Base-by-base conservation (phyloP, 2,888 invertebrate genomes). In the Meiosimyza decipiens region DNA sequence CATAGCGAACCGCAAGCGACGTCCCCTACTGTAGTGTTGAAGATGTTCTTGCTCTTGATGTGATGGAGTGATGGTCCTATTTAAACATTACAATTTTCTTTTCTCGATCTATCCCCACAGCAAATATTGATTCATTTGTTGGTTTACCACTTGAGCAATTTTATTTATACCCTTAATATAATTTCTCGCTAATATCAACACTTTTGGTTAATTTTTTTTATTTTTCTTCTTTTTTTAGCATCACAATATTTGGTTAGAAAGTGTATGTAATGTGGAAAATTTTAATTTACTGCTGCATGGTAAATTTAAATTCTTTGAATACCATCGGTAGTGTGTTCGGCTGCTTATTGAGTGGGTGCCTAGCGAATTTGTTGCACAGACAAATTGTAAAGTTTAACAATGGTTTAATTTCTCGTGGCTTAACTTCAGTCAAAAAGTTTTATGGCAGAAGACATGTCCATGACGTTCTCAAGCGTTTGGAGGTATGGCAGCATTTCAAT, bases 81-180 rank as follows among this genome's bases (percentile, higher is more conserved):
- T 55, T 60, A 70, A 71, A 70, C 62, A 72, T 57, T 57, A 57
- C 57, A 28, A 57, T 52, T 50, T 18, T 49, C 13, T 15, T 63
- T 63, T 16, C 49, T 2, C 55, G 54, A 55, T 55, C 52, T 60
- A 64, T 71, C 74, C 65, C 54, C 66, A 70, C 60, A 47, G 13
- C 63, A 76, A 73, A 76, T 74, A 74, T 76, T 73, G 72, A 73
- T 74, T 73, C 74, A 77, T 66, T 71, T 75, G 71, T 71, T 74
- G 73, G 70, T 73, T 71, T 65, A 75, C 71, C 75, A 74, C 76
- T 75, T 72, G 64, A 28, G 72, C 65, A 59, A 64, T 62, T 47
- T 62, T 70, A 59, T 60, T 66, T 68, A 68, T 68, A 59, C 67
- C 67, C 55, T 67, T 49, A 59, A 40, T 40, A 40, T 40, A 40